Evolutionary conservation across 2,113 vertebrate genomes (phyloP).

Genomic region (Sminthopsis crassicaudata): DNA sequence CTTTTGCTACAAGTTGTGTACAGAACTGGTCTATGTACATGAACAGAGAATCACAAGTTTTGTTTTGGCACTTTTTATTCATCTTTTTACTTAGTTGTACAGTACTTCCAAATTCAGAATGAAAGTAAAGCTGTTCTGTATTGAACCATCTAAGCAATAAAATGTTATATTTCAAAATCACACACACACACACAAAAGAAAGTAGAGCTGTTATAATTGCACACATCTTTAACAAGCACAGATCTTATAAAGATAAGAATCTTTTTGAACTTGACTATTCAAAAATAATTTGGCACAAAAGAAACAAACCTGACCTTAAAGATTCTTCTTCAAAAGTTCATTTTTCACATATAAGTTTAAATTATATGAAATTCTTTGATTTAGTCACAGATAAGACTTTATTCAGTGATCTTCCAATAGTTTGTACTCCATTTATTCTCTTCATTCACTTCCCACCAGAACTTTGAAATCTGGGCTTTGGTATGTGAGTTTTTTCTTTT

Average conservation of each 20-base stretch:
- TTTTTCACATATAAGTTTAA: not conserved
- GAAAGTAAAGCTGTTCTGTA: constrained; percentile 94
- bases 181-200: no score
- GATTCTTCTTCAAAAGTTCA: not conserved
- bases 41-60: constrained; percentile 90
- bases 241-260: not conserved
- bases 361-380: not conserved
- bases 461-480: not conserved
- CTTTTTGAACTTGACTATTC: not conserved
- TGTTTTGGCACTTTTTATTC: constrained; percentile 86
- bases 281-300: not conserved
- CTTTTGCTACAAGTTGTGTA: constrained; percentile 90
- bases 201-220: not conserved
- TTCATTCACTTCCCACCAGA: not conserved
- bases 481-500: not conserved
- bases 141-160: constrained; percentile 99
- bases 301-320: not conserved
- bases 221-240: not conserved
- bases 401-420: not conserved
- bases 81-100: constrained; percentile 88
- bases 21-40: constrained; percentile 89
- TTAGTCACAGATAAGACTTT: not conserved
- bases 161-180: constrained; percentile 92
- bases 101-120: constrained; percentile 92
- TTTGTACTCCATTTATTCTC: not conserved